Evolutionary conservation across 2,797 vertebrate species (phyloP).

Genomic region (Eidolon dupreanum): DNA sequence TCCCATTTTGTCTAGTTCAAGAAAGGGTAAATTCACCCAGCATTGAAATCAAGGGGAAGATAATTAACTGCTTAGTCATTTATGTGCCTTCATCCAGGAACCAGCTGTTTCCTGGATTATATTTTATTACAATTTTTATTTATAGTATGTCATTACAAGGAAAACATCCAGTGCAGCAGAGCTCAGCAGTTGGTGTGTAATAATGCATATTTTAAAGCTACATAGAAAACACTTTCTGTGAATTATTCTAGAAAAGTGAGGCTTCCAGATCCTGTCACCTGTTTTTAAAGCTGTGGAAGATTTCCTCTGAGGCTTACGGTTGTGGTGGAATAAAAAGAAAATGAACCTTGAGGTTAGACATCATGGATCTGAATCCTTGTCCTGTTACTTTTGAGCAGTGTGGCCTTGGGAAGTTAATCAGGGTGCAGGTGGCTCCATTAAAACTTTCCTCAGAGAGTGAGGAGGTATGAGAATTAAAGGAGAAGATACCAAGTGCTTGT

Average conservation of each 20-base stretch:
- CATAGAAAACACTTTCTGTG: neutral
- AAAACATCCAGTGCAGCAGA: neutral
- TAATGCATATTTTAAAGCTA: neutral
- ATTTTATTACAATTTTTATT: conserved; percentile 56
- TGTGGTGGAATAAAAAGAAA: neutral
- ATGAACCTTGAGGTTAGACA: neutral
- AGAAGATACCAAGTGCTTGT: neutral
- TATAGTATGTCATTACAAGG: conserved; percentile 3
- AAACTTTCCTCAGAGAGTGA: neutral
- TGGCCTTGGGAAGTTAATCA: neutral
- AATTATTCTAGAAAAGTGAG: neutral
- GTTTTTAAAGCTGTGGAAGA: neutral
- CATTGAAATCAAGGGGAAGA: neutral
- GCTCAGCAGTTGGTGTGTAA: neutral
- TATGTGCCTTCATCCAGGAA: conserved; percentile 5
- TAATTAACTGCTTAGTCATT: conserved; percentile 45
- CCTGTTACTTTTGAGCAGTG: neutral
- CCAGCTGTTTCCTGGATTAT: conserved; percentile 51
- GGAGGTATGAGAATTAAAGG: neutral
- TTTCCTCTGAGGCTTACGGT: neutral
- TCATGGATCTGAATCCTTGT: neutral
- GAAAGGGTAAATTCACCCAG: neutral
- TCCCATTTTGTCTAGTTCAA: neutral
- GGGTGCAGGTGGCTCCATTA: neutral
- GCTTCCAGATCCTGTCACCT: too few species aligned